phyloP scores from a whole-genome alignment of 2,797 vertebrate species.

The Cossypha caffra region DNA sequence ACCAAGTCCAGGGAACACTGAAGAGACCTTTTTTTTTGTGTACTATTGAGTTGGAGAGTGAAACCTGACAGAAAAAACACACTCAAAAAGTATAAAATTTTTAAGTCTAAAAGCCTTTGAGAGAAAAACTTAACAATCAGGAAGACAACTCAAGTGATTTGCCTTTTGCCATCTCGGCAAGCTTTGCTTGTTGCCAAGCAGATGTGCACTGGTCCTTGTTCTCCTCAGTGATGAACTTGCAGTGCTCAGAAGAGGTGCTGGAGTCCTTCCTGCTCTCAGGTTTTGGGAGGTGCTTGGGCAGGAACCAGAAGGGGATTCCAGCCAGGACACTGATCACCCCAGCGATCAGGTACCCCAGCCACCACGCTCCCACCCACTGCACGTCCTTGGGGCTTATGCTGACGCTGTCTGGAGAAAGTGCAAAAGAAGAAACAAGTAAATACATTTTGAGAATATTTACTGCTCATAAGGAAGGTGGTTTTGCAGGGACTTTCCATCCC shows the following conservation, averaged over 20 bases:
- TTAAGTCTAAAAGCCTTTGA: not conserved
- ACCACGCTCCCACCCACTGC: constrained; percentile 96
- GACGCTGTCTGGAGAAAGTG: constrained; percentile 76
- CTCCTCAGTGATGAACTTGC: constrained; percentile 85
- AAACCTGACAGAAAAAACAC: not conserved
- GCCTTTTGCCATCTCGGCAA: constrained; percentile 88
- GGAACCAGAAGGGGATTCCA: constrained; percentile 91
- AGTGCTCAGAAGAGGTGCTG: constrained; percentile 82
- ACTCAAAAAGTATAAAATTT: not conserved
- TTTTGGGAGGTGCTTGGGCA: constrained; percentile 85
- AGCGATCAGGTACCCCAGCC: constrained; percentile 92
- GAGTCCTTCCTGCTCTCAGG: constrained; percentile 76
- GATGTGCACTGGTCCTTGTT: constrained; percentile 54
- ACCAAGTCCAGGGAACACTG: not conserved
- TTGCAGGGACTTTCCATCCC: not conserved
- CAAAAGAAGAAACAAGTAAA: not conserved
- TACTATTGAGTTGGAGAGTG: not conserved
- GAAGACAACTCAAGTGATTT: not conserved
- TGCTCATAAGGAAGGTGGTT: not conserved
- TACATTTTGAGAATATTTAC: not conserved
- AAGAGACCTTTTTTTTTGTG: not conserved
- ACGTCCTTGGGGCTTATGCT: constrained; percentile 85
- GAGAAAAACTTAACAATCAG: not conserved
- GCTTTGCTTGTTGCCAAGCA: constrained; percentile 72
- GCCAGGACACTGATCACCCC: constrained; percentile 85